Percentiles rank a stretch among this genome's conserved stretches.
Conservation (phyloP, 2,797 vertebrate genomes). For the Neomorphus geoffroyi region DNA sequence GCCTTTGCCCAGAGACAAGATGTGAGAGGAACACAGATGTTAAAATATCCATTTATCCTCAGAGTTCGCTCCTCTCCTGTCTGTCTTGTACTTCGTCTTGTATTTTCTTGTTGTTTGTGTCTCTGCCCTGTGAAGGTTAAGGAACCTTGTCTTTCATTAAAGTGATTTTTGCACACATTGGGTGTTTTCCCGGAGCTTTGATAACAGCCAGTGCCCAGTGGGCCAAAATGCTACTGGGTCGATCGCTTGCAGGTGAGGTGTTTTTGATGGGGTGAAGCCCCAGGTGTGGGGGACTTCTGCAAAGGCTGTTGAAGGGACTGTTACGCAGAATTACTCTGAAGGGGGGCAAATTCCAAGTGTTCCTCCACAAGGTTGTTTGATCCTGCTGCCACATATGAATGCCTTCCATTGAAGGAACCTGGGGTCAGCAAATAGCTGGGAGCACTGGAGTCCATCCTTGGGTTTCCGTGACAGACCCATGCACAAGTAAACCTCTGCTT, state of each 20-base stretch:
- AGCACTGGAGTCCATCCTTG: background rate
- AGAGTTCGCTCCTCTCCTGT: background rate
- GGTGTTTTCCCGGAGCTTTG: background rate
- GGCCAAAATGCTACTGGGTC: rapidly evolving
- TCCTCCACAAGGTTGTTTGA: background rate
- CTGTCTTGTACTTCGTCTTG: background rate
- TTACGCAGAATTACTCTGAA: background rate
- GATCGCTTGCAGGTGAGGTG: rapidly evolving
- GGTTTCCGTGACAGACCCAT: background rate
- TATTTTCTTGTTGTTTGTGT: background rate
- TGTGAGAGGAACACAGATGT: background rate
- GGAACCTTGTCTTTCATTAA: background rate
- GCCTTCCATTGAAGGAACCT: background rate
- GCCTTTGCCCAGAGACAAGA: background rate
- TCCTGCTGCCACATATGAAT: background rate
- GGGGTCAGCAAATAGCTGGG: background rate
- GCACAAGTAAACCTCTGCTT: background rate
- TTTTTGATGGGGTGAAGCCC: background rate
- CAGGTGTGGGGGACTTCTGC: background rate
- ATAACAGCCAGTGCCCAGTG: background rate
- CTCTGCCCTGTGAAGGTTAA: background rate
- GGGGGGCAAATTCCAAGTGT: background rate
- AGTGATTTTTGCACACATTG: background rate
- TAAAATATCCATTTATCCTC: background rate
- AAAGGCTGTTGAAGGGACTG: background rate